A percentile compares a stretch with the other conserved stretches of the same genome.
phyloP scores from a whole-genome alignment of 1,140 invertebrate species.

The Araneus ventricosus region DNA sequence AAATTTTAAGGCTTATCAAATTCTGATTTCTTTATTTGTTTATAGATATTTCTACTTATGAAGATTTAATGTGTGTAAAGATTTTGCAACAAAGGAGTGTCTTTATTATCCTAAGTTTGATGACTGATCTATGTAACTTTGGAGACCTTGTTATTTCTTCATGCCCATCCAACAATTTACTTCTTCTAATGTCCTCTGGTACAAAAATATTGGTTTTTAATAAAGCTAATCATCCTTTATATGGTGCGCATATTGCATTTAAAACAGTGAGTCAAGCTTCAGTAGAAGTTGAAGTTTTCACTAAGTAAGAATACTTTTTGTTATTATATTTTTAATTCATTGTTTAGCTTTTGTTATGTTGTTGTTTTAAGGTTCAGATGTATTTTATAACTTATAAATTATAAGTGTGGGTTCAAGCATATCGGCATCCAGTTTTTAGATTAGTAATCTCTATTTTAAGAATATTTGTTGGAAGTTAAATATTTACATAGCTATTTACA shows the following conservation, averaged over 20 bases:
- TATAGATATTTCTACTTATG: slow-evolving; percentile 16
- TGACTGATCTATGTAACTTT: not conserved
- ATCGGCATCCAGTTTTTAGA: too few species aligned
- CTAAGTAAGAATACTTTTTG: slow-evolving; percentile 2
- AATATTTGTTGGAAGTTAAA: too few species aligned
- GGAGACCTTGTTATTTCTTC: not conserved
- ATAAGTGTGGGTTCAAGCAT: too few species aligned
- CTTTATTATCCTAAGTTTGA: not conserved
- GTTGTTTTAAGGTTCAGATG: too few species aligned
- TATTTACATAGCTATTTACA: too few species aligned
- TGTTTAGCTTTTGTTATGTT: too few species aligned
- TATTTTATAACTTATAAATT: too few species aligned
- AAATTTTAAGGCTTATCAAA: not conserved
- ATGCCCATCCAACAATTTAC: not conserved
- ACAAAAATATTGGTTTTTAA: slow-evolving; percentile 17
- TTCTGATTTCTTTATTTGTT: not conserved
- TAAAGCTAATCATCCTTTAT: not conserved
- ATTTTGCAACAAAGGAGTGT: slow-evolving; percentile 31
- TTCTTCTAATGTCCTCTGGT: not conserved
- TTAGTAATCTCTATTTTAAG: too few species aligned
- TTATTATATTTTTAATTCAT: not conserved
- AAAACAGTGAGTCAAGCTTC: not conserved
- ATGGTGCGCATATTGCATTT: slow-evolving; percentile 18
- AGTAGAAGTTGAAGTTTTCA: slow-evolving; percentile 32
- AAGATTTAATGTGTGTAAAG: not conserved